A percentile compares a stretch with the other conserved stretches of the same genome.
phyloP scores from a whole-genome alignment of 2,113 vertebrate genomes.

The Struthidea cinerea region DNA sequence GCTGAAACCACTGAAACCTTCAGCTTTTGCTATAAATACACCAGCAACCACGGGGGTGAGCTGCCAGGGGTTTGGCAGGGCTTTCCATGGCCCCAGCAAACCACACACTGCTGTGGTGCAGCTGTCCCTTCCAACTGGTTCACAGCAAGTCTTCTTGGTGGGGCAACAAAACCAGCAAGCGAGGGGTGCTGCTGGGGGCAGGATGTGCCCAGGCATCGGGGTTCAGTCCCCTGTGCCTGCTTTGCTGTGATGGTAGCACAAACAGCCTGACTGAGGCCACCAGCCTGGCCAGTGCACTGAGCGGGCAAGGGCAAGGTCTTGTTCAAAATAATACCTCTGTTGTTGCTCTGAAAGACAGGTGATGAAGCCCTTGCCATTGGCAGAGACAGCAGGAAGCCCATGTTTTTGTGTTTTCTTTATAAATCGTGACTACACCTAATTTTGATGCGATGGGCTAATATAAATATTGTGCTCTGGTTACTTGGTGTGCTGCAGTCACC shows the following conservation, averaged over 20 bases:
- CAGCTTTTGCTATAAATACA: neutral
- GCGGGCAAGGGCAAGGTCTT: neutral
- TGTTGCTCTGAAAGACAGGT: neutral
- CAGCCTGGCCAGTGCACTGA: neutral
- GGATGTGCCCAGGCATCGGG: neutral
- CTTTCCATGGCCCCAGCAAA: neutral
- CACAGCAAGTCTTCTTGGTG: neutral
- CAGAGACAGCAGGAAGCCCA: neutral
- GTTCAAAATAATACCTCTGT: neutral
- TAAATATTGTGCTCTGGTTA: neutral
- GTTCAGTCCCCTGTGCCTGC: neutral
- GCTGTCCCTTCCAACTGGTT: neutral
- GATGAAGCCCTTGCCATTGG: rapidly evolving
- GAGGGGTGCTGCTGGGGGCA: neutral
- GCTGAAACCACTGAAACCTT: neutral
- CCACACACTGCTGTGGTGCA: neutral
- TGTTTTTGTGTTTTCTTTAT: neutral
- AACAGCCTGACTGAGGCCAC: neutral
- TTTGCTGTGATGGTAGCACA: neutral
- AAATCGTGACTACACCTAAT: neutral
- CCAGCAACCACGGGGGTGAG: neutral
- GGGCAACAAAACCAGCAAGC: neutral
- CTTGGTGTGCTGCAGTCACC: neutral
- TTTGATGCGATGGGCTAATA: neutral
- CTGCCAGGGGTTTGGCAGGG: neutral